phyloP scores from a whole-genome alignment of 2,888 invertebrate species.

The Pammene fasciana region DNA sequence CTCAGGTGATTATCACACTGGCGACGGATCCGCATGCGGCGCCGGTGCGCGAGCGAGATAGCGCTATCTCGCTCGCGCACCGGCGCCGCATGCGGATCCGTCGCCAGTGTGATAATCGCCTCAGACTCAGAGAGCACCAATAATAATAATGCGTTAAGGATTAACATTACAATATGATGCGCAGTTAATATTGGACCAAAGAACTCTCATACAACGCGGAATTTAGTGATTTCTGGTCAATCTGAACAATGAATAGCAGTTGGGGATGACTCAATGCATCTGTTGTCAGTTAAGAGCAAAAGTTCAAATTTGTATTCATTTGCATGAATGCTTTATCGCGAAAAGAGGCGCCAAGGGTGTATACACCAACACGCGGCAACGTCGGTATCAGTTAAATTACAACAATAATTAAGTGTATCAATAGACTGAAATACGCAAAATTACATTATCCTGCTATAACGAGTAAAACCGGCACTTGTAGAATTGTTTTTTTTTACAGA shows the following conservation, averaged over 20 bases:
- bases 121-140: too few relatives aligned
- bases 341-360: conserved; percentile 40
- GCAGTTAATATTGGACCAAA: too few relatives aligned
- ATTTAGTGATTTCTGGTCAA: too few relatives aligned
- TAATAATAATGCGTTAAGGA: too few relatives aligned
- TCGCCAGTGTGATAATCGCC: too few relatives aligned
- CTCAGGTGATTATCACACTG: too few relatives aligned
- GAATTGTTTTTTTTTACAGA: conserved; percentile 8
- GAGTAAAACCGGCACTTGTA: conserved; percentile 3
- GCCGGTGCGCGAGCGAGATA: too few relatives aligned
- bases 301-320: conserved; percentile 28
- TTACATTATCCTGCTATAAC: background rate
- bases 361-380: conserved; percentile 37
- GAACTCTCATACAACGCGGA: too few relatives aligned
- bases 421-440: background rate
- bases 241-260: background rate
- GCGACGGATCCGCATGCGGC: too few relatives aligned
- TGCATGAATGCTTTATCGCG: conserved; percentile 10
- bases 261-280: conserved; percentile 13
- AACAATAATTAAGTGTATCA: background rate
- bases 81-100: too few relatives aligned
- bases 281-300: conserved; percentile 32
- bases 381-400: conserved; percentile 1
- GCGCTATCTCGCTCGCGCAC: too few relatives aligned
- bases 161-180: too few relatives aligned